Conservation (phyloP, 2,113 vertebrate species). For the Isurus oxyrinchus region DNA sequence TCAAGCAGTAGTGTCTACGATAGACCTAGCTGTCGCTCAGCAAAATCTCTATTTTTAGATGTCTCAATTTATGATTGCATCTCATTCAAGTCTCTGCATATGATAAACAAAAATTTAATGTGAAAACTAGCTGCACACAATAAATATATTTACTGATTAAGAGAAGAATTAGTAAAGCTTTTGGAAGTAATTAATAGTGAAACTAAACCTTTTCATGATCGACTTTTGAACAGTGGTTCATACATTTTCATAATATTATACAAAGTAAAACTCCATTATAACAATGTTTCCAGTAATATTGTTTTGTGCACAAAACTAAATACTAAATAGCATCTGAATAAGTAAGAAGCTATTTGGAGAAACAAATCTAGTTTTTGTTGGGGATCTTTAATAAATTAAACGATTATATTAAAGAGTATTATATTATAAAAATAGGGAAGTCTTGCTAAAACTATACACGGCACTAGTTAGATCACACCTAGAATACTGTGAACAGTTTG, state of each 20-base stretch:
- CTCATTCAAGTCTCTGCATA: neutral
- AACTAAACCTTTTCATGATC: neutral
- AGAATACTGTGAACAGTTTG: no score
- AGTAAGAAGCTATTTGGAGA: neutral
- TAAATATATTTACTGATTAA: neutral
- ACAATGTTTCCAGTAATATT: neutral
- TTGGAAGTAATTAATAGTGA: neutral
- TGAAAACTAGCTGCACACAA: neutral
- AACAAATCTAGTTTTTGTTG: neutral
- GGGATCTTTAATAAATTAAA: neutral
- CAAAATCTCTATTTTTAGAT: neutral
- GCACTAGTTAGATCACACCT: no score
- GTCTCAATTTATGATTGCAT: neutral
- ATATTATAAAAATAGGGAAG: no score
- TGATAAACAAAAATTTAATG: neutral
- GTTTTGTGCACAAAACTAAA: neutral
- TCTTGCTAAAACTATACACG: no score
- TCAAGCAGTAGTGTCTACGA: neutral
- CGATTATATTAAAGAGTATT: no score
- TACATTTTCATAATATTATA: neutral
- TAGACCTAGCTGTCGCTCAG: neutral
- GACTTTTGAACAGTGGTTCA: neutral
- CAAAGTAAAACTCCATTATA: neutral
- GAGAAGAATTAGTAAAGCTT: neutral
- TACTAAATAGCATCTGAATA: neutral